Evolutionary conservation across 2,113 vertebrate genomes (phyloP), one percentile per base, ranked within the genome.

Genomic region (Pollimyrus isidori): DNA sequence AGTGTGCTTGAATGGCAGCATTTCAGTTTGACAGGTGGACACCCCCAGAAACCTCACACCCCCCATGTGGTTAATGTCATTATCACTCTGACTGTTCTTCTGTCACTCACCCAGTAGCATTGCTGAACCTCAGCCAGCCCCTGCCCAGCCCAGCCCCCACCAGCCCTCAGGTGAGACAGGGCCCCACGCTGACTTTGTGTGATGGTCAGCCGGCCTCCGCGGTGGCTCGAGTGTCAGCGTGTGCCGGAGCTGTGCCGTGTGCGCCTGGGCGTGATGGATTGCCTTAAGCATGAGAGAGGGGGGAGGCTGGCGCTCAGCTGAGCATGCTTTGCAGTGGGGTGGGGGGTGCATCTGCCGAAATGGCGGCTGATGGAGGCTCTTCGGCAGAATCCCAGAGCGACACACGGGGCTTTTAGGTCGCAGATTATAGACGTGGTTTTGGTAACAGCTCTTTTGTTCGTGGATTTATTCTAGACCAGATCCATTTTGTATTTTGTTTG

Each of bases 201-300:
- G 42, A 45, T 3, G 42, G 42, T 45, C 3, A 45, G 42, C 42
- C 42, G 42, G 42, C 42, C 42, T 45, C 42, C 42, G 42, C 3
- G 2, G 23, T 62, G 30, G 69, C 69, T 15, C 13, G 69, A 35
- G 11, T 39, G 69, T 30, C 26, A 23, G 69, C 30, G 80, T 83
- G 80, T 83, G 6, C 42, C 7, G 17, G 49, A 11, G 73, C 3
- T 17, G 35, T 4, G 30, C 39, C 19, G 91, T 90, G 90, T 91
- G 92, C 91, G 89, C 86, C 91, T 91, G 91, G 90, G 92, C 87
- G 48, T 83, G 87, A 91, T 92, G 92, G 92, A 94, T 94, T 91
- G 90, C 93, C 93, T 93, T 94, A 94, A 90, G 90, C 91, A 90
- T 93, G 93, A 92, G 92, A 93, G 93, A 92, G 92, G 93, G 90